Conservation (phyloP, 2,888 invertebrate species). For the Tetranychus piercei region DNA sequence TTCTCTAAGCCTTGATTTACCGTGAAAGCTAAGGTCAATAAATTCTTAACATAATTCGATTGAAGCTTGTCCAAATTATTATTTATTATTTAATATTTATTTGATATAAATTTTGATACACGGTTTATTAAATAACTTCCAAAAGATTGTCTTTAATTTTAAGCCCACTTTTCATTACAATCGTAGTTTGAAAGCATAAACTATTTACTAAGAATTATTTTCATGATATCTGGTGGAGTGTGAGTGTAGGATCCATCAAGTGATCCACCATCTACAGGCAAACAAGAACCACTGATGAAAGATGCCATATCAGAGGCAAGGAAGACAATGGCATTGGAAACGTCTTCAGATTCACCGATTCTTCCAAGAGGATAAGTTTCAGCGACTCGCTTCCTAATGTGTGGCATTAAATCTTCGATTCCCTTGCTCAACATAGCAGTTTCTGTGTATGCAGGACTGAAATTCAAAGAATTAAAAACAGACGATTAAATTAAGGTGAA, state of each 20-base stretch:
- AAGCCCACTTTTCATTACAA: no score
- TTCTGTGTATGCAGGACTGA: conserved; percentile 3
- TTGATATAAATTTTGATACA: no score
- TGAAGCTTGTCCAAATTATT: no score
- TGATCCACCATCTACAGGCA: not conserved
- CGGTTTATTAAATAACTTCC: no score
- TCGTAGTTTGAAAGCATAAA: no score
- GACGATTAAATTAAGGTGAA: not conserved
- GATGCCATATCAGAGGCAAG: conserved; percentile 11
- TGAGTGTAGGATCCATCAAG: not conserved
- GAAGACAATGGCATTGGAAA: conserved; percentile 6
- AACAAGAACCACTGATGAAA: conserved; percentile 6
- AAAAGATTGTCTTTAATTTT: no score
- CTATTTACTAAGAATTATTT: not conserved
- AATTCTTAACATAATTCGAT: no score
- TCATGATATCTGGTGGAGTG: not conserved
- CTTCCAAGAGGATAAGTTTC: not conserved
- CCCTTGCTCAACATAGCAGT: not conserved
- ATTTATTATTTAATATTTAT: no score
- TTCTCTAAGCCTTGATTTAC: no score
- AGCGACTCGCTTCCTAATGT: not conserved
- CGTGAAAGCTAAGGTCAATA: no score
- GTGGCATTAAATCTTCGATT: not conserved
- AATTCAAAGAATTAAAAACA: not conserved
- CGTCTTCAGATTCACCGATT: conserved; percentile 7